A percentile compares a stretch with the other conserved stretches of the same genome.
Conservation (phyloP, 2,888 invertebrate genomes). For the Platycnemis pennipes region DNA sequence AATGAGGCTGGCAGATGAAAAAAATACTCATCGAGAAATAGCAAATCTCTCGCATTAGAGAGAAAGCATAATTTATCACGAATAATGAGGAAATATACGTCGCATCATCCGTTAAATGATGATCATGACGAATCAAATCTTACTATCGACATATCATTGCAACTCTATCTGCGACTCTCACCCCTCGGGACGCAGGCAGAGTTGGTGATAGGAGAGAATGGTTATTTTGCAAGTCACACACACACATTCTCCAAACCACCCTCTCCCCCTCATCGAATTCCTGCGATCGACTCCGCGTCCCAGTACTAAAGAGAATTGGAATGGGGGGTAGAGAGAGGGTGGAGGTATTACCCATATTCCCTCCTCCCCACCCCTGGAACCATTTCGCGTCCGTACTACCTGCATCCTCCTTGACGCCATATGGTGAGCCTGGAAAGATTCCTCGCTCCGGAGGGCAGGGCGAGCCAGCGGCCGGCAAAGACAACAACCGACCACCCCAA, state of each 20-base stretch:
- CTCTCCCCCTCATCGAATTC: neutral
- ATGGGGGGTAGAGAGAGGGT: neutral
- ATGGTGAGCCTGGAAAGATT: slow-evolving; percentile 44
- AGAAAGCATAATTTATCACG: too few species aligned
- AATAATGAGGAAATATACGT: neutral
- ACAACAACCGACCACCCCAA: neutral
- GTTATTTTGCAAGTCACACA: neutral
- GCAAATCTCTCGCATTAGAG: too few species aligned
- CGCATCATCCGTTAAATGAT: neutral
- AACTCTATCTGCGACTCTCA: too few species aligned
- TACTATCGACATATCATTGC: neutral
- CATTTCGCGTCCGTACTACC: neutral
- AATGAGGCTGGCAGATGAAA: too few species aligned
- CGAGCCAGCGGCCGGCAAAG: neutral
- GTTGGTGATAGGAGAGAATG: neutral
- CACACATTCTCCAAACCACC: neutral
- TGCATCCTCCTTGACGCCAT: slow-evolving; percentile 33
- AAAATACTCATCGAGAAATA: too few species aligned
- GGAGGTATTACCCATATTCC: neutral
- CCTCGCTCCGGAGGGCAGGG: neutral
- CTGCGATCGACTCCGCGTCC: neutral
- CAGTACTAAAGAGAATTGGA: neutral
- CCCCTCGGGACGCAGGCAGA: neutral
- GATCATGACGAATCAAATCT: neutral
- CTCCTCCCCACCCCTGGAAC: neutral